Evolutionary conservation across 2,888 invertebrate genomes (phyloP).

Genomic region (Eristalis intricaria): DNA sequence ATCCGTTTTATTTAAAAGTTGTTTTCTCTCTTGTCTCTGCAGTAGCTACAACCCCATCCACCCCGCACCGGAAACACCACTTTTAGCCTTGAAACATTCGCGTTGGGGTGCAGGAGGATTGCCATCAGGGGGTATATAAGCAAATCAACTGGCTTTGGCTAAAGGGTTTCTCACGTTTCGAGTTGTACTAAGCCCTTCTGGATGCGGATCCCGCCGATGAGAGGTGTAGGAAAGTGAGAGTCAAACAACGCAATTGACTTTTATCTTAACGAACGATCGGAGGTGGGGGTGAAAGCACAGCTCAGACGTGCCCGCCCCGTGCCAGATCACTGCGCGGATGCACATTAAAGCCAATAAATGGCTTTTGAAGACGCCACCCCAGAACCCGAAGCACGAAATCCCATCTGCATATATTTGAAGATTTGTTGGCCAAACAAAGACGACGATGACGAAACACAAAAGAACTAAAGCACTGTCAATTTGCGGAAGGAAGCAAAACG

Average conservation of each 20-base stretch:
- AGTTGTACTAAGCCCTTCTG: not conserved
- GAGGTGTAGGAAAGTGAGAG: constrained; percentile 2
- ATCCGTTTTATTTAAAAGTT: constrained; percentile 43
- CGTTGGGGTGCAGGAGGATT: not conserved
- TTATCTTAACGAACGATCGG: constrained; percentile 15
- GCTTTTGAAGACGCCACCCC: constrained; percentile 8
- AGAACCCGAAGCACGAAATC: not conserved
- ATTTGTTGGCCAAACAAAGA: constrained; percentile 30
- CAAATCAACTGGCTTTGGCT: constrained; percentile 22
- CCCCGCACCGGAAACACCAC: not conserved
- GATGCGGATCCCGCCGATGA: not conserved
- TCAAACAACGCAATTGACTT: constrained; percentile 15
- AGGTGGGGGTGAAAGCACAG: not conserved
- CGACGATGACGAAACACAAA: not conserved
- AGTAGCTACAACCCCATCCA: not conserved
- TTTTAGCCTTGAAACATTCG: not conserved
- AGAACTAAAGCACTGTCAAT: constrained; percentile 36
- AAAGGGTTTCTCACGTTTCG: constrained; percentile 14
- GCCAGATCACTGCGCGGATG: constrained; percentile 13
- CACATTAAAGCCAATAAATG: constrained; percentile 39
- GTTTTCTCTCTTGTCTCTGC: constrained; percentile 15
- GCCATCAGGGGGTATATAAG: not conserved
- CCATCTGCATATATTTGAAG: constrained; percentile 42
- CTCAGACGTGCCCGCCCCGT: not conserved
- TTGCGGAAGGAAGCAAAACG: constrained; percentile 38